Conservation (phyloP, 2,113 vertebrate genomes). For the Salvelinus fontinalis region DNA sequence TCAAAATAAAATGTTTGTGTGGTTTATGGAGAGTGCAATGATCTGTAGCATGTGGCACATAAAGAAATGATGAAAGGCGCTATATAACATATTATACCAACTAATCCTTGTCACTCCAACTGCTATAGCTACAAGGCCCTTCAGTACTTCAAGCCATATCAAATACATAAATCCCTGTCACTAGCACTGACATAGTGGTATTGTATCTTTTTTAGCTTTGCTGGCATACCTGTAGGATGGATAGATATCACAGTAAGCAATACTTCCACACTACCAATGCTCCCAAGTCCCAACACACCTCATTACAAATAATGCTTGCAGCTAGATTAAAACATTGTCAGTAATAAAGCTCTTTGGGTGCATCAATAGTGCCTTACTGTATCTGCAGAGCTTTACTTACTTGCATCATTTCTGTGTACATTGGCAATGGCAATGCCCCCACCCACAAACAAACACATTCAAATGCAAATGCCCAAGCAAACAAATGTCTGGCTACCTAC, state of each 20-base stretch:
- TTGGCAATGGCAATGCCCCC: no score
- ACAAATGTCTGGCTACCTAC: conserved; percentile 35
- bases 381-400: conserved; percentile 7
- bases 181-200: no score
- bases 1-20: neutral
- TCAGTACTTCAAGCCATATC: neutral
- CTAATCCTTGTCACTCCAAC: neutral
- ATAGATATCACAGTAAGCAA: neutral
- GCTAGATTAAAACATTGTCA: neutral
- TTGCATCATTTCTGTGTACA: neutral
- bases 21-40: neutral
- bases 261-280: conserved; percentile 39
- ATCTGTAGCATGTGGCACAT: neutral
- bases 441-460: neutral
- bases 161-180: neutral
- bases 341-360: conserved; percentile 33
- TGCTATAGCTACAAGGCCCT: neutral
- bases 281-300: conserved; percentile 47
- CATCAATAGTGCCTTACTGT: neutral
- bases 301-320: neutral
- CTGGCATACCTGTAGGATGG: no score
- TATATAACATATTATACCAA: neutral
- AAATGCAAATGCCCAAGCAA: neutral
- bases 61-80: no score
- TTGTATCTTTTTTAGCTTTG: no score